A percentile compares a stretch with the other conserved stretches of the same genome.
These are phyloP conservation scores for Dryobotodes eremita DNA, from an alignment of 2,888 invertebrate species.

Conservation along the genomic window DNA sequence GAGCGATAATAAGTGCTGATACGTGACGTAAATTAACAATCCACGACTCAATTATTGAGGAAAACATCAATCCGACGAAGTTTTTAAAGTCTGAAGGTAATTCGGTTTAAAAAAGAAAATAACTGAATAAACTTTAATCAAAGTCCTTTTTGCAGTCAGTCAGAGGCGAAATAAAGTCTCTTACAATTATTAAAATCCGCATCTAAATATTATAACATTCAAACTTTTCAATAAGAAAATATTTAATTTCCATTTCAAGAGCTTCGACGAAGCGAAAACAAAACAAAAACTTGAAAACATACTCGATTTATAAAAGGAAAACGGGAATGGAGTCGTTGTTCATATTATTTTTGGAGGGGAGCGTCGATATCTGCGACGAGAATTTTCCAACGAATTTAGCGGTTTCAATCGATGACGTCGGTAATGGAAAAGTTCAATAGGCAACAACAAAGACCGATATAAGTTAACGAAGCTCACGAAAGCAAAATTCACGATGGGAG, in stretches of 20 bases:
- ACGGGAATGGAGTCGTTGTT: constrained; percentile 78
- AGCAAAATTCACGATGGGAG: constrained; percentile 87
- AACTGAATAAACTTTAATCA: constrained; percentile 57
- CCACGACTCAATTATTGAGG: constrained; percentile 30
- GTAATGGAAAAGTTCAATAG: constrained; percentile 90
- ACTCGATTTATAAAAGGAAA: constrained; percentile 82
- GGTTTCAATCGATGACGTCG: constrained; percentile 87
- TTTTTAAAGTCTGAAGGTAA: constrained; percentile 45
- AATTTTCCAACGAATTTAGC: constrained; percentile 88
- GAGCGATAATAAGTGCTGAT: constrained; percentile 52
- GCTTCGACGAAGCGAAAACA: constrained; percentile 75
- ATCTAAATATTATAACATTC: constrained; percentile 78
- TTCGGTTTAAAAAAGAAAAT: constrained; percentile 55
- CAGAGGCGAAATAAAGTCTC: constrained; percentile 73
- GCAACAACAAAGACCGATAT: constrained; percentile 89
- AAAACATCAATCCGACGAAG: constrained; percentile 42
- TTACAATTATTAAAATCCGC: constrained; percentile 83
- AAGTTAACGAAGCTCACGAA: constrained; percentile 90
- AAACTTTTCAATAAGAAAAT: constrained; percentile 87
- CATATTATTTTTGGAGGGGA: constrained; percentile 75
- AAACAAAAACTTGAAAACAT: constrained; percentile 80
- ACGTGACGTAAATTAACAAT: constrained; percentile 58
- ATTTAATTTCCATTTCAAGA: constrained; percentile 84
- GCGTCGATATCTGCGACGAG: constrained; percentile 77
- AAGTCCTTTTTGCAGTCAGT: constrained; percentile 62